phyloP scores from a whole-genome alignment of 2,888 invertebrate species.

The Antitype chi region DNA sequence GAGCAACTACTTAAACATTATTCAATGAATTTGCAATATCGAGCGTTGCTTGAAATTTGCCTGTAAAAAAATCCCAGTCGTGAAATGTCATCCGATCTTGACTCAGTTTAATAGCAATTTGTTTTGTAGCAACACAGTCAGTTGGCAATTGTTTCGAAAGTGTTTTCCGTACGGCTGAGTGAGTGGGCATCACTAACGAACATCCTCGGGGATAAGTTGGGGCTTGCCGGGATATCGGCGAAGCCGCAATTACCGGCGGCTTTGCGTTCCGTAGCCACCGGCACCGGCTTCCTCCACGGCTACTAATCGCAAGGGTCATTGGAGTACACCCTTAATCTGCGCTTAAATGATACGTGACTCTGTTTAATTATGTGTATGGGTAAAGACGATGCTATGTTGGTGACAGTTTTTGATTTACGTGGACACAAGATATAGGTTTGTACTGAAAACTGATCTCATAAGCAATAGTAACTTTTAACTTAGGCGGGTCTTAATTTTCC shows the following conservation, averaged over 20 bases:
- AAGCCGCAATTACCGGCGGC: conserved; percentile 87
- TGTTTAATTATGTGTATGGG: conserved; percentile 71
- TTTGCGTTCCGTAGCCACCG: conserved; percentile 80
- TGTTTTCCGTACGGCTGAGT: conserved; percentile 62
- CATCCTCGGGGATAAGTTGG: conserved; percentile 80
- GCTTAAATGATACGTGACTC: conserved; percentile 82
- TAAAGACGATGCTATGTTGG: conserved; percentile 52
- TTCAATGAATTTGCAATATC: conserved; percentile 19
- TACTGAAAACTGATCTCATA: not conserved
- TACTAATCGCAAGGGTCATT: conserved; percentile 83
- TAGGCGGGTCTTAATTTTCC: not conserved
- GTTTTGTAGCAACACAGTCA: conserved; percentile 49
- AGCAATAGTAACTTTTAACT: not conserved
- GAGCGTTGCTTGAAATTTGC: not conserved
- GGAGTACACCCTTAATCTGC: conserved; percentile 80
- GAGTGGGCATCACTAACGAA: conserved; percentile 77
- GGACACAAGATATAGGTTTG: not conserved
- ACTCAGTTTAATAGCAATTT: conserved; percentile 34
- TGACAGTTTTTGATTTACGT: conserved; percentile 45
- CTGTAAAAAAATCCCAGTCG: conserved; percentile 21
- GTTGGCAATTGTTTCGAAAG: conserved; percentile 72
- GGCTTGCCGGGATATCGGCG: conserved; percentile 82
- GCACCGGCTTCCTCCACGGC: conserved; percentile 74
- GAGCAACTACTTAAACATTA: not conserved
- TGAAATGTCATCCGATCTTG: conserved; percentile 42